These are phyloP conservation scores for Lordiphosa fenestrarum DNA, from an alignment of 2,888 invertebrate genomes.

Conservation along the genomic window DNA sequence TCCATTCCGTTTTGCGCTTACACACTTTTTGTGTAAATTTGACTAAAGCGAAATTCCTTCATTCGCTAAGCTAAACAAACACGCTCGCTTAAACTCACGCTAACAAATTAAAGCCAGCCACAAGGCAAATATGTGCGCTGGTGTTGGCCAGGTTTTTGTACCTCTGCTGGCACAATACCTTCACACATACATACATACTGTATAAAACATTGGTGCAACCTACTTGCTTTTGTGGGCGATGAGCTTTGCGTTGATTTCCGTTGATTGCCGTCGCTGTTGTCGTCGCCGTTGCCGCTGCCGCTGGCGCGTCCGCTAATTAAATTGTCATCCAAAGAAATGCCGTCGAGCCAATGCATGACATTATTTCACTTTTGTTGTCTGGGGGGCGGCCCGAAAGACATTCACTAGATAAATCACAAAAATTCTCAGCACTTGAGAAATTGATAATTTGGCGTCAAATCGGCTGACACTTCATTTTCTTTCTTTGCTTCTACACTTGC, in stretches of 20 bases:
- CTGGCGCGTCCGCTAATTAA: constrained; percentile 77
- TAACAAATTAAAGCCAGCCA: constrained; percentile 31
- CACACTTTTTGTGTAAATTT: too few species aligned
- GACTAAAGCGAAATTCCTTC: too few species aligned
- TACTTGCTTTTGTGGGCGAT: constrained; percentile 76
- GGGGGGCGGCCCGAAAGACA: constrained; percentile 1
- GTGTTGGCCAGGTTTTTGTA: too few species aligned
- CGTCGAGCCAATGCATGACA: constrained; percentile 79
- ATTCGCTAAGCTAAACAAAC: constrained; percentile 48
- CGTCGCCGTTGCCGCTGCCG: constrained; percentile 74
- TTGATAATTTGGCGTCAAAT: constrained; percentile 42
- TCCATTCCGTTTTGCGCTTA: too few species aligned
- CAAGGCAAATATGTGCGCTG: constrained; percentile 1
- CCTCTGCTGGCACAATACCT: not conserved
- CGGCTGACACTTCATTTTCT: constrained; percentile 39
- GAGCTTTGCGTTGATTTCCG: constrained; percentile 70
- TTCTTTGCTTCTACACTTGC: constrained; percentile 13
- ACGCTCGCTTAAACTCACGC: constrained; percentile 52
- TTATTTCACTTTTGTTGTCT: constrained; percentile 54
- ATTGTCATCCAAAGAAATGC: constrained; percentile 78
- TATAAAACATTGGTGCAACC: constrained; percentile 52
- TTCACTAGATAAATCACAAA: constrained; percentile 16
- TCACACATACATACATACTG: not conserved
- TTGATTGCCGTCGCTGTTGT: constrained; percentile 74
- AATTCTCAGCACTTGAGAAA: constrained; percentile 18